phyloP scores from a whole-genome alignment of 2,888 invertebrate species.

The Hyalella azteca region DNA sequence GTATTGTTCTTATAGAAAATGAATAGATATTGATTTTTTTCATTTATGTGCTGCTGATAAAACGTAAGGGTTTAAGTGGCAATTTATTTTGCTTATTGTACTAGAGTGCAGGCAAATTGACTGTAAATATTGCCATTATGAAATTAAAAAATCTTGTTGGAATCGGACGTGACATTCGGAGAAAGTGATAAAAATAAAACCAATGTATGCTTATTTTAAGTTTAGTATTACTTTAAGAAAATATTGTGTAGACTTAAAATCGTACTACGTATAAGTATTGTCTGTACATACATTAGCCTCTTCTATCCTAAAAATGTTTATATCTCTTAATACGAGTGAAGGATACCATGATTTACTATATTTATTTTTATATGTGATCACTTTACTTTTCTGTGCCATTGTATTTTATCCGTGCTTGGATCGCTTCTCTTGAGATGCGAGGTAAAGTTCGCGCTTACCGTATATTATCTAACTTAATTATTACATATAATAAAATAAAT shows the following conservation, averaged over 20 bases:
- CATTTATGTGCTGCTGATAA: too few species aligned
- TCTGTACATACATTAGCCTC: slow-evolving; percentile 13
- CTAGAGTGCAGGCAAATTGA: too few species aligned
- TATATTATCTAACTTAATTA: too few species aligned
- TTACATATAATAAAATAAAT: too few species aligned
- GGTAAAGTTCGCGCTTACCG: too few species aligned
- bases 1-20: too few species aligned
- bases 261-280: slow-evolving; percentile 3
- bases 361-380: slow-evolving; percentile 36
- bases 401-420: background rate
- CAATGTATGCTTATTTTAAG: background rate
- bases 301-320: slow-evolving; percentile 19
- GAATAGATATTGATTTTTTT: too few species aligned
- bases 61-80: too few species aligned
- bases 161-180: background rate
- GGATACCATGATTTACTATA: slow-evolving; percentile 36
- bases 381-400: slow-evolving; percentile 32
- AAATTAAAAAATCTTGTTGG: background rate
- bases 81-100: too few species aligned
- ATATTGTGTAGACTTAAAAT: background rate
- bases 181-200: background rate
- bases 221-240: background rate
- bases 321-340: slow-evolving; percentile 21
- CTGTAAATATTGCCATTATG: background rate
- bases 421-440: too few species aligned